phyloP scores from a whole-genome alignment of 2,113 vertebrate genomes.

The Todiramphus chloris region DNA sequence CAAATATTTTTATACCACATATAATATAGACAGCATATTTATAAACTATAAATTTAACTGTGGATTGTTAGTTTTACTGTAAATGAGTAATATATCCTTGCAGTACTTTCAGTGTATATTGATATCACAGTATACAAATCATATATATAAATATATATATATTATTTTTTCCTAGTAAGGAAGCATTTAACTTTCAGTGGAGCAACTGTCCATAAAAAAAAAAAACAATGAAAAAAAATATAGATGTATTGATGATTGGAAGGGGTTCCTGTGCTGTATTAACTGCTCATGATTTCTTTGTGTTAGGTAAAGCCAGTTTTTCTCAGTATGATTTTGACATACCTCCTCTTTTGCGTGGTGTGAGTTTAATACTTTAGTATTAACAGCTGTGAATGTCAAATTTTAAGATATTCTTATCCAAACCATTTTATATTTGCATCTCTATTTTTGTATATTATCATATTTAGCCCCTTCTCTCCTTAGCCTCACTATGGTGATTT shows the following conservation, averaged over 20 bases:
- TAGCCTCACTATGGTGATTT: neutral
- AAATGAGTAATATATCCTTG: slow-evolving; percentile 88
- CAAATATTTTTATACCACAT: slow-evolving; percentile 88
- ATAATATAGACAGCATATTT: slow-evolving; percentile 90
- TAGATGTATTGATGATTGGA: slow-evolving; percentile 38
- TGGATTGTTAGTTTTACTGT: slow-evolving; percentile 80
- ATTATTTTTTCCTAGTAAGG: slow-evolving; percentile 71
- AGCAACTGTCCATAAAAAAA: slow-evolving; percentile 72
- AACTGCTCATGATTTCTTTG: slow-evolving; percentile 47
- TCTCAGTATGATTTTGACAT: slow-evolving; percentile 58
- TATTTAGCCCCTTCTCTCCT: slow-evolving; percentile 2
- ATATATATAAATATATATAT: slow-evolving; percentile 76
- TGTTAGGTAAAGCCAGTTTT: slow-evolving; percentile 61
- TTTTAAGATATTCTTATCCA: slow-evolving; percentile 53
- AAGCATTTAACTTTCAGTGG: slow-evolving; percentile 73
- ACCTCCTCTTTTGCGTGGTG: slow-evolving; percentile 57
- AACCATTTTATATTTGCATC: slow-evolving; percentile 62
- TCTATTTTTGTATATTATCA: slow-evolving; percentile 53
- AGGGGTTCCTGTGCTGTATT: slow-evolving; percentile 41
- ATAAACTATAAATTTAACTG: slow-evolving; percentile 88
- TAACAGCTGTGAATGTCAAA: slow-evolving; percentile 71
- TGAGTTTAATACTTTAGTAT: slow-evolving; percentile 63
- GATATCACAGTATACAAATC: slow-evolving; percentile 78
- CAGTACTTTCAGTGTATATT: slow-evolving; percentile 82
- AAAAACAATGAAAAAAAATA: neutral